A percentile compares a stretch with the other conserved stretches of the same genome.
phyloP scores from a whole-genome alignment of 2,113 vertebrate genomes.

The Setophaga coronata region DNA sequence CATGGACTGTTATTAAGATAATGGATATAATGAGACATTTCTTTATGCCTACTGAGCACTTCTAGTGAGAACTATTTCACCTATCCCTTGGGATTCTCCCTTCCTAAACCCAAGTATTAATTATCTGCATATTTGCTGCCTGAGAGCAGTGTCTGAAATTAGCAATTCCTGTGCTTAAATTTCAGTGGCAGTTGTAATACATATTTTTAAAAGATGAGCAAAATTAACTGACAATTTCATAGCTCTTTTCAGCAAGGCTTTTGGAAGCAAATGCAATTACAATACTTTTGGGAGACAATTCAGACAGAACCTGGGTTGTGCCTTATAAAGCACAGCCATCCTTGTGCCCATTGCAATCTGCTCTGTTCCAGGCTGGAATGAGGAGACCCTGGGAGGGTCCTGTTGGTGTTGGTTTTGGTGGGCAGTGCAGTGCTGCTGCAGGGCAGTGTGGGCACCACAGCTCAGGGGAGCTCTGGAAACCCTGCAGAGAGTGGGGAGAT shows the following conservation, averaged over 20 bases:
- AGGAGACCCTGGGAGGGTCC: not conserved
- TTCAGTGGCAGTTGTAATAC: not conserved
- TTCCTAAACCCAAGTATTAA: not conserved
- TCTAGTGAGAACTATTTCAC: not conserved
- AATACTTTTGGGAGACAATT: not conserved
- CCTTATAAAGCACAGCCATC: not conserved
- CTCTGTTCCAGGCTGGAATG: not conserved
- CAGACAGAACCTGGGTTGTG: not conserved
- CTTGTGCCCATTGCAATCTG: not conserved
- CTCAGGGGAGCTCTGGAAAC: not conserved
- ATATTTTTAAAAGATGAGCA: not conserved
- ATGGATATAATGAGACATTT: not conserved
- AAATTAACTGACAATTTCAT: not conserved
- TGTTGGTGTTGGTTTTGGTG: fast-evolving
- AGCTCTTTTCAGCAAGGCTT: not conserved
- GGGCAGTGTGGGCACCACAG: fast-evolving
- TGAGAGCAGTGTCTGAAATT: not conserved
- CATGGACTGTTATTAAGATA: not conserved
- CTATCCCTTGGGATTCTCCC: not conserved
- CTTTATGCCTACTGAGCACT: not conserved
- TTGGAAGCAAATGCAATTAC: not conserved
- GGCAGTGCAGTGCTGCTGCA: not conserved
- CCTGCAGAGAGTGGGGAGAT: not conserved
- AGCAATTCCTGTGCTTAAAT: not conserved
- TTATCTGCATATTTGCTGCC: conserved; percentile 15